Conservation (phyloP, 2,888 invertebrate species). For the Lissonota sp. region DNA sequence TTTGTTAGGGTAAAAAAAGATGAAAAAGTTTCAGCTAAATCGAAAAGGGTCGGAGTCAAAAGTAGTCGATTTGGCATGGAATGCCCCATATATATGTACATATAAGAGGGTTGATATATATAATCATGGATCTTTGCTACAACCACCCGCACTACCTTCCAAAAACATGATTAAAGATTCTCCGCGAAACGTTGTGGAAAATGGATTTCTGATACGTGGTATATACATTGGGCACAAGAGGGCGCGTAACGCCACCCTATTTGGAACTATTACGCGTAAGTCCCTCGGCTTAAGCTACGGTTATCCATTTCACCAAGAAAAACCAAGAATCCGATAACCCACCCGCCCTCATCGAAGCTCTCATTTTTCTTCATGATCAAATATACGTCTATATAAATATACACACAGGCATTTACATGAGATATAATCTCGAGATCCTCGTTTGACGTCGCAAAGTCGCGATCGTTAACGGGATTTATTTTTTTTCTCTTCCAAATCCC, state of each 20-base stretch:
- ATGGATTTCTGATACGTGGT: conserved; percentile 81
- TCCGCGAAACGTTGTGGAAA: conserved; percentile 74
- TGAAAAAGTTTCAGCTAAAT: too few relatives aligned
- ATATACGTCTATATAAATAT: neutral
- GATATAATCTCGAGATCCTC: neutral
- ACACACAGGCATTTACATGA: neutral
- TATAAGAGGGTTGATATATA: conserved; percentile 27
- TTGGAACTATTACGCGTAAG: conserved; percentile 81
- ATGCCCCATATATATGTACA: conserved; percentile 1
- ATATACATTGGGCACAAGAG: conserved; percentile 9
- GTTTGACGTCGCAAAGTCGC: neutral
- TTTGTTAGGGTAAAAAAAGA: too few relatives aligned
- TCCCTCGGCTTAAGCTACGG: conserved; percentile 74
- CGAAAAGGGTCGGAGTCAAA: too few relatives aligned
- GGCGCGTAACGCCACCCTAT: conserved; percentile 80
- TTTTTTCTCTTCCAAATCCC: neutral
- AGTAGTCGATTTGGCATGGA: too few relatives aligned
- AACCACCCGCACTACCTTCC: conserved; percentile 37
- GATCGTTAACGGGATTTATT: neutral
- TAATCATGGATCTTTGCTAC: conserved; percentile 11
- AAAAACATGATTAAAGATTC: conserved; percentile 82
- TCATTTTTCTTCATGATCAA: too few relatives aligned
- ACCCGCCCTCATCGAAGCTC: too few relatives aligned
- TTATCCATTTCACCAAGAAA: conserved; percentile 71
- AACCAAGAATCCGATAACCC: conserved; percentile 45